A percentile compares a stretch with the other conserved stretches of the same genome.
phyloP scores from a whole-genome alignment of 2,113 vertebrate species.

The Nannobrachium achirus region DNA sequence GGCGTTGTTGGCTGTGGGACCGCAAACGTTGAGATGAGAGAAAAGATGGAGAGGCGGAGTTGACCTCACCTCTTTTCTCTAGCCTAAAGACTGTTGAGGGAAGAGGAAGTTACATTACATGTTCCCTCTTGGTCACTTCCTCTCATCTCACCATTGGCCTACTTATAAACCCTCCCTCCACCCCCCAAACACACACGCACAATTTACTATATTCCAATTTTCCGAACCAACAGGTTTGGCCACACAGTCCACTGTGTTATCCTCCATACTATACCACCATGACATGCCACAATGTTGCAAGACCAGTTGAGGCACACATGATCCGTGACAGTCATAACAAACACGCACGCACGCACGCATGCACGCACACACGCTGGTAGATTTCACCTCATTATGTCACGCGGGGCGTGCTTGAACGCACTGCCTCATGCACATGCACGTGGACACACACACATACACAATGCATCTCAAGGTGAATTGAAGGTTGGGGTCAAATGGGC shows the following conservation, averaged over 20 bases:
- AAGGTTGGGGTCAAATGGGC: constrained; percentile 41
- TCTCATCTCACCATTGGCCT: constrained; percentile 15
- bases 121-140: constrained; percentile 66
- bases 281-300: constrained; percentile 63
- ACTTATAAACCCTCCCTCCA: neutral
- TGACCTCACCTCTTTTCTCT: constrained; percentile 29
- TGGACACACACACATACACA: neutral
- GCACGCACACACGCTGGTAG: constrained; percentile 35
- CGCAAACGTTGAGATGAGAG: neutral
- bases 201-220: neutral
- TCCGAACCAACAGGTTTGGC: constrained; percentile 68
- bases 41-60: constrained; percentile 10
- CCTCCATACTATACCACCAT: constrained; percentile 8
- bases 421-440: too few relatives aligned
- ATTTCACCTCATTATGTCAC: constrained; percentile 32
- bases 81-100: constrained; percentile 52
- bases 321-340: constrained; percentile 50
- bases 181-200: constrained; percentile 3
- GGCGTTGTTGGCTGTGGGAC: too few relatives aligned
- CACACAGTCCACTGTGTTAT: constrained; percentile 41
- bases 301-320: constrained; percentile 65
- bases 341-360: neutral
- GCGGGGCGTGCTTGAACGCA: neutral
- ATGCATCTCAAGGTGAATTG: constrained; percentile 43
- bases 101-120: constrained; percentile 69